phyloP scores from a whole-genome alignment of 2,797 vertebrate genomes.

The Natrix natrix region DNA sequence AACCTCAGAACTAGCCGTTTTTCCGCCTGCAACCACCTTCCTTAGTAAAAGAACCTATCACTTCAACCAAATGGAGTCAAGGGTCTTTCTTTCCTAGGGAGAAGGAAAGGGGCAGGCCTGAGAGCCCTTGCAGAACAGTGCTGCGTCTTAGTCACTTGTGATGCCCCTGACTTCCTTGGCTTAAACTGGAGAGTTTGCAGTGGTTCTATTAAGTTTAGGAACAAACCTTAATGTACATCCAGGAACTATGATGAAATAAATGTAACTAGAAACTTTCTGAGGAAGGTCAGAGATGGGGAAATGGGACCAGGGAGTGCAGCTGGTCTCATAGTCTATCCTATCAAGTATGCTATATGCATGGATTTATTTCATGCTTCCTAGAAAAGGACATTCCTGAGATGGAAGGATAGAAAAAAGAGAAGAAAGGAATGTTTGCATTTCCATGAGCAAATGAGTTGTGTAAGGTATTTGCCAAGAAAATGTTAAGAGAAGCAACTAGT shows the following conservation, averaged over 20 bases:
- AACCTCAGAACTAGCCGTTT: too few relatives aligned
- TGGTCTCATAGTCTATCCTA: neutral
- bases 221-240: neutral
- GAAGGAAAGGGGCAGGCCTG: too few relatives aligned
- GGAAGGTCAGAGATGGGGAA: neutral
- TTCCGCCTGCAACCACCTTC: too few relatives aligned
- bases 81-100: too few relatives aligned
- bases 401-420: neutral
- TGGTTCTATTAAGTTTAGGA: neutral
- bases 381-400: neutral
- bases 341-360: neutral
- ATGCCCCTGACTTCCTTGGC: neutral
- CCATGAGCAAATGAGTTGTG: neutral
- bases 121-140: neutral
- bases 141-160: neutral
- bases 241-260: neutral
- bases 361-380: neutral
- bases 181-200: neutral
- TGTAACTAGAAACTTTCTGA: neutral
- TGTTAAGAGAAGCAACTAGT: neutral
- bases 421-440: neutral
- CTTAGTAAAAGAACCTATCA: too few relatives aligned
- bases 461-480: conserved; percentile 4
- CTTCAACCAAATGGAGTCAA: too few relatives aligned
- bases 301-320: neutral